Evolutionary conservation across 1,140 invertebrate species (phyloP), one percentile per base, ranked within the genome.

Genomic region (Vollenhovia emeryi): DNA sequence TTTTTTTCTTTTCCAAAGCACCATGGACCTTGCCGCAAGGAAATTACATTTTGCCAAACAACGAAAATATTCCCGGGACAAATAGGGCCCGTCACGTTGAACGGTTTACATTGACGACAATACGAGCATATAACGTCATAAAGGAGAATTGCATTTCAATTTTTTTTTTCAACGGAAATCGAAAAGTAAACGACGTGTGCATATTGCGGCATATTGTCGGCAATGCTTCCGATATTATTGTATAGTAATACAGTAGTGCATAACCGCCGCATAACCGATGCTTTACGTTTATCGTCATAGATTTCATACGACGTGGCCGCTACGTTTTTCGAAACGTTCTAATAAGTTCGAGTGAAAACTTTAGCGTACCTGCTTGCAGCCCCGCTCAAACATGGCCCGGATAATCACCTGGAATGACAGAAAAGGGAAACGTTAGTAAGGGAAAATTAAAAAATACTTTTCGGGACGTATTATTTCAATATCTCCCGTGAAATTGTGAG

Each of bases 1-100:
- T 74, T 48, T 30, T 33, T 24, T 11, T n/a, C 36, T n/a, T 18
- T 43, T 18, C 27, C 6, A 30, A 83, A 73, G 50, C 52, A 18
- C 33, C 36, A 9, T 48, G 11, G 1, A 27, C 21, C 57, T 18
- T 48, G 59, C 43, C 78, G 57, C 84, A 55, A 86, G 88, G 73
- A 88, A 88, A 88, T 88, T 75, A 75, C 52, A 60, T 89, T 89
- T 88, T 74, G n/a, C 24, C 36, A 84, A 89, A 88, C 36, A 69
- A 43, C 60, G 74, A 74, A 88, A 88, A 86, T 79, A 68, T 84
- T 88, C 55, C 66, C 15, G 33, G 52, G 9, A 60, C 66, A 60
- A 79, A 83, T 82, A 40, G 59, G 13, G 40, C 24, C 52, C 24
- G n/a, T 55, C 80, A 55, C 57, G 59, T 84, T 62, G 69, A 84